A percentile compares a stretch with the other conserved stretches of the same genome.
Conservation (phyloP, 2,113 vertebrate species). For the Microtus ochrogaster region DNA sequence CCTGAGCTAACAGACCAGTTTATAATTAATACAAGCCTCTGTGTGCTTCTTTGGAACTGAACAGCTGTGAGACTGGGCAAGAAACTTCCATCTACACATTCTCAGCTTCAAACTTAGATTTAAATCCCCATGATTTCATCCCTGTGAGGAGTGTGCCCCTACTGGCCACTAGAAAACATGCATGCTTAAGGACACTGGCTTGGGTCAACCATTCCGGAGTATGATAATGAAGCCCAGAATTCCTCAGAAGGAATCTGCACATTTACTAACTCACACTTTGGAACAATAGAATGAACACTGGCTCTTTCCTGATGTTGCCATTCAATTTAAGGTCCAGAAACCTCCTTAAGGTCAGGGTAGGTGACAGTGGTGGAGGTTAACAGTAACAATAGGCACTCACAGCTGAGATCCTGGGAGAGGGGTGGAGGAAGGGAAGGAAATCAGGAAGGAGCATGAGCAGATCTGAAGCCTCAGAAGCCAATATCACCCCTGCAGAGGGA, state of each 20-base stretch:
- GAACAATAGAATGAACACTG: not conserved
- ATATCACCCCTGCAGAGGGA: not conserved
- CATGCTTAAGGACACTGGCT: not conserved
- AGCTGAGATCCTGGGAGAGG: not conserved
- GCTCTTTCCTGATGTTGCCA: not conserved
- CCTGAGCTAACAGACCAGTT: too few species aligned
- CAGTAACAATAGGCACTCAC: not conserved
- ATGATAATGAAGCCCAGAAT: not conserved
- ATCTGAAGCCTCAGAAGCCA: not conserved
- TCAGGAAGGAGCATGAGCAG: not conserved
- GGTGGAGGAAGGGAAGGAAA: not conserved
- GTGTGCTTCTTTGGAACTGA: too few species aligned
- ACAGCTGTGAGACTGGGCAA: too few species aligned
- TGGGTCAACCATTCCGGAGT: not conserved
- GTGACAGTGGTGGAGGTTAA: not conserved
- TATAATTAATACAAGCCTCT: too few species aligned
- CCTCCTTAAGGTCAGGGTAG: not conserved
- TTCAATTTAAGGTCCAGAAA: not conserved
- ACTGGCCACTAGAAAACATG: too few species aligned
- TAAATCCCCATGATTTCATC: not conserved
- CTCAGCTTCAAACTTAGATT: not conserved
- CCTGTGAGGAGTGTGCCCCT: not conserved
- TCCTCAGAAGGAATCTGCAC: not conserved
- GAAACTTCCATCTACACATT: too few species aligned
- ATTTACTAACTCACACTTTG: not conserved